Evolutionary conservation across 1,140 invertebrate species (phyloP).

Genomic region (Helicoverpa armigera): DNA sequence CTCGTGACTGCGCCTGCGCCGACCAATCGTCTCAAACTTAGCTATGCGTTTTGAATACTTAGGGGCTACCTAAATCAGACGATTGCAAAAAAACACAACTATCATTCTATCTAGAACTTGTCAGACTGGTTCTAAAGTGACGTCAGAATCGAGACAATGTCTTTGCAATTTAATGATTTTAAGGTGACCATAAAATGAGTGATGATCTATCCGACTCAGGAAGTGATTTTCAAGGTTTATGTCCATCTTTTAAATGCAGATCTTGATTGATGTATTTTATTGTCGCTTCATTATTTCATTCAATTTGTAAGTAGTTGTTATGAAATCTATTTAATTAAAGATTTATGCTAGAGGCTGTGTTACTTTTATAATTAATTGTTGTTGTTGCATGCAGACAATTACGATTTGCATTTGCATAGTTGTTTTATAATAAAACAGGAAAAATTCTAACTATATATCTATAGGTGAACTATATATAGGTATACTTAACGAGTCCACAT

Average conservation of each 20-base stretch:
- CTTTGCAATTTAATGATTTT: constrained; percentile 20
- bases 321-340: neutral
- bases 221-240: constrained; percentile 30
- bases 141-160: constrained; percentile 5
- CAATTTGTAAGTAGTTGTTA: neutral
- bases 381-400: too few relatives aligned
- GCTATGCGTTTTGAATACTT: constrained; percentile 16
- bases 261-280: constrained; percentile 2
- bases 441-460: neutral
- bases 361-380: too few relatives aligned
- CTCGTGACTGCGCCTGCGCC: constrained; percentile 27
- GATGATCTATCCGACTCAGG: constrained; percentile 5
- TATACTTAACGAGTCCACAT: too few relatives aligned
- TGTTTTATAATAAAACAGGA: neutral
- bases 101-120: neutral
- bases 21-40: neutral
- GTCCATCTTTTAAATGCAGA: constrained; percentile 25
- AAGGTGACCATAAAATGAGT: constrained; percentile 31
- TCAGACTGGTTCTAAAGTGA: neutral
- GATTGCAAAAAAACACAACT: neutral
- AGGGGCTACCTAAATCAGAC: neutral
- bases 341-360: neutral
- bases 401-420: neutral
- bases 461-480: too few relatives aligned
- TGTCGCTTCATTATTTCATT: neutral